Conservation (phyloP, 2,113 vertebrate species). For the Neolamprologus modestus region DNA sequence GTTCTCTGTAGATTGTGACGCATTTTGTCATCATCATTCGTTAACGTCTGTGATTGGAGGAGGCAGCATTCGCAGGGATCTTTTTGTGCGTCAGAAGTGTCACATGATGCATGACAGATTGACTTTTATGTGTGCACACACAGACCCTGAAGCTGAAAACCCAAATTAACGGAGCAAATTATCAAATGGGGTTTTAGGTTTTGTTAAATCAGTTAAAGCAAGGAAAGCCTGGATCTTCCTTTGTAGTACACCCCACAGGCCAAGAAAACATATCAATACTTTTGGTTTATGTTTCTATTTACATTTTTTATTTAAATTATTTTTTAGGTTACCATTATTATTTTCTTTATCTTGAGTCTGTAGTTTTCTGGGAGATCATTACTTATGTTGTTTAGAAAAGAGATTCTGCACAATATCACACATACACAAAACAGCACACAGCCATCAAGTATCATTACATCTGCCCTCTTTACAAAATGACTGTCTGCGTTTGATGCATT, state of each 20-base stretch:
- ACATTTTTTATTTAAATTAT: background rate
- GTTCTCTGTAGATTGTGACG: background rate
- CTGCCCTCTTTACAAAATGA: background rate
- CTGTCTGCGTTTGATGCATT: background rate
- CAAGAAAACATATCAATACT: background rate
- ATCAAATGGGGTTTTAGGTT: background rate
- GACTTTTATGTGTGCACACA: background rate
- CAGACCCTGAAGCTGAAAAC: background rate
- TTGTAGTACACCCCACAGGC: background rate
- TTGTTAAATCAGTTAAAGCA: background rate
- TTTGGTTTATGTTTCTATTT: background rate
- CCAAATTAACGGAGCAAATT: background rate
- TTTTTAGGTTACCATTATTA: background rate
- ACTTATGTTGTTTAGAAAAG: background rate
- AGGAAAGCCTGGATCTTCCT: background rate
- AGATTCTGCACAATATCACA: background rate
- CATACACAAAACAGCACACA: background rate
- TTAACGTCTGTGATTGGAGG: background rate
- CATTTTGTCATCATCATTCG: background rate
- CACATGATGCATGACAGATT: background rate
- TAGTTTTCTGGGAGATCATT: background rate
- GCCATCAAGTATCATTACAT: background rate
- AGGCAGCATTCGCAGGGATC: background rate
- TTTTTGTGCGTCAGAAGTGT: background rate
- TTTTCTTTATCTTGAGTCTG: background rate